Evolutionary conservation across 1,140 invertebrate species (phyloP), one percentile per base, ranked within the genome.

Genomic region (Zaprionus davidi): DNA sequence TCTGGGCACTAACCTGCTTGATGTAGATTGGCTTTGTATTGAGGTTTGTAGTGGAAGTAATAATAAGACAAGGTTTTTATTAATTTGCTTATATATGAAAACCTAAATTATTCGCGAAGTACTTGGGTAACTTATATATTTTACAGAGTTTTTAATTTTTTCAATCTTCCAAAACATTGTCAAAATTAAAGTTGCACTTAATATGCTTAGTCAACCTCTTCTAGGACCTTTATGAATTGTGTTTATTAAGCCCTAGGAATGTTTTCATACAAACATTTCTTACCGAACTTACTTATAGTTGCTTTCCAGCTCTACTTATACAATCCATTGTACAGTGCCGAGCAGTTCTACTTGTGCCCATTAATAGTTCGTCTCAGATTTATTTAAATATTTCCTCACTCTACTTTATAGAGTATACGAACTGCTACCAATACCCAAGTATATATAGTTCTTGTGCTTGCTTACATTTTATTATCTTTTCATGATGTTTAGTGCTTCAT

Each of bases 401-500:
- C 7, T 20, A n/a, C 41, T 3, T 17, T 46, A 17, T 46, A 46
- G 41, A 13, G 51, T 26, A 41, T 57, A 20, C 28, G 17, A 2
- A 0, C 20, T 31, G 26, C n/a, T 17, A 2, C 11, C 6, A 0
- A n/a, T 17, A 46, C n/a, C n/a, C n/a, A 6, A 46, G 3, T 2
- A 17, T 17, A 9, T n/a, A 46, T 46, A 49, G 12, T 26, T 51
- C 31, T 70, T 62, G 2, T 26, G 17, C 24, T 20, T 15, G 34
- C 28, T 49, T 41, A 20, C 31, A 36, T 55, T 58, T 55, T 51
- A 66, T 53, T 38, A 22, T 56, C 26, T 41, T 81, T 72, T 63
- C 57, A 74, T 71, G 71, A 86, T 59, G 71, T 86, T 86, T 87
- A 86, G 82, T 74, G 80, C 77, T 80, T 87, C 80, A 86, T 86